phyloP scores from a whole-genome alignment of 2,888 invertebrate species.

The Artemia sinica region DNA sequence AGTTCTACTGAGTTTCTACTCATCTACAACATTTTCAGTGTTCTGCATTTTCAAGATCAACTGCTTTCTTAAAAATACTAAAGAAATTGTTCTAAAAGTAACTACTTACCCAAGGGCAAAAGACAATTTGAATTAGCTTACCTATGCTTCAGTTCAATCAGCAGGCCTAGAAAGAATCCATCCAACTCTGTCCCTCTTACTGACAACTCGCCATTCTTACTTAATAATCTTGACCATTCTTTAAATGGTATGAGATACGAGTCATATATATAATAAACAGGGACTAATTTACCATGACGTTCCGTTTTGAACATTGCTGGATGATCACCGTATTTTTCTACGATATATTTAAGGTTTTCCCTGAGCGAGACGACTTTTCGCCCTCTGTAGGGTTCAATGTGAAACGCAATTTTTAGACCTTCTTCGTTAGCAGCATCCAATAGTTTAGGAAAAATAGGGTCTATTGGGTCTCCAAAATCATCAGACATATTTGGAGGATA shows the following conservation, averaged over 20 bases:
- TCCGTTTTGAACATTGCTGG: conserved; percentile 38
- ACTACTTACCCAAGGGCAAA: not conserved
- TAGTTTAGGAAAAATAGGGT: conserved; percentile 19
- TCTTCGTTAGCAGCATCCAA: conserved; percentile 32
- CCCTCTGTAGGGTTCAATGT: conserved; percentile 42
- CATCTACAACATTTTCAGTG: too few species aligned
- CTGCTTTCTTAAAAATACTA: not conserved
- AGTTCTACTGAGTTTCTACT: too few species aligned
- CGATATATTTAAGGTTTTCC: conserved; percentile 35
- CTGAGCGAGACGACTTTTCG: conserved; percentile 37
- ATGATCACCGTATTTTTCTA: conserved; percentile 37
- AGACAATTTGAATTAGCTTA: conserved; percentile 23
- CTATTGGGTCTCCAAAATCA: conserved; percentile 21
- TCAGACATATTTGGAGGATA: conserved; percentile 35
- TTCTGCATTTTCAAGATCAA: not conserved
- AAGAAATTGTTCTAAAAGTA: not conserved
- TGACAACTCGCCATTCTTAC: conserved; percentile 34
- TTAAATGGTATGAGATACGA: conserved; percentile 39
- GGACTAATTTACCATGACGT: conserved; percentile 32
- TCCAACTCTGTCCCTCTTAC: conserved; percentile 40
- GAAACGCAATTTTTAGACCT: conserved; percentile 40
- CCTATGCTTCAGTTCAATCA: conserved; percentile 39
- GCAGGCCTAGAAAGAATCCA: conserved; percentile 42
- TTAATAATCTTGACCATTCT: conserved; percentile 39
- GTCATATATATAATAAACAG: conserved; percentile 48